Evolutionary conservation across 2,797 vertebrate species (phyloP).

Genomic region (Menidia menidia): DNA sequence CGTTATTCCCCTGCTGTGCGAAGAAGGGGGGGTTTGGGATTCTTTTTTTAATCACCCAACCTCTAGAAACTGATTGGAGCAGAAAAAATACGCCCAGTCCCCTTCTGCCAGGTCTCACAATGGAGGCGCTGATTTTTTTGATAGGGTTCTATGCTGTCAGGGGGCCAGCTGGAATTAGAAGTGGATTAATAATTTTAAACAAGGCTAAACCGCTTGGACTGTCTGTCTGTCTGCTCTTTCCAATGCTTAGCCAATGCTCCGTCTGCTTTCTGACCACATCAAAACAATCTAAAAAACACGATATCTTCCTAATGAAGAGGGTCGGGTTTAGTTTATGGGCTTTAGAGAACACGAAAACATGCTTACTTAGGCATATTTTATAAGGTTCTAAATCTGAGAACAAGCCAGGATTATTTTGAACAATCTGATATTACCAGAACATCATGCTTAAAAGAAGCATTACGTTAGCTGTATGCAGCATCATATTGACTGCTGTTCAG

Average conservation of each 20-base stretch:
- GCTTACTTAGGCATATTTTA: constrained; percentile 66
- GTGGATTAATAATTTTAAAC: constrained; percentile 88
- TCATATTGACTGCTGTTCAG: constrained; percentile 1
- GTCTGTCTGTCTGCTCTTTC: constrained; percentile 82
- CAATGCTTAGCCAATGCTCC: constrained; percentile 79
- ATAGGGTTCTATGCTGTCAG: constrained; percentile 78
- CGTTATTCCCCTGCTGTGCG: constrained; percentile 78
- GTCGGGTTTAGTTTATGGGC: constrained; percentile 60
- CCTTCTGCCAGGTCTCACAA: constrained; percentile 81
- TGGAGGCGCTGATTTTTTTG: constrained; percentile 81
- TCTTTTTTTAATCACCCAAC: constrained; percentile 79
- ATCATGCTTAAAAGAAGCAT: constrained; percentile 31
- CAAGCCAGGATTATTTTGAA: constrained; percentile 57
- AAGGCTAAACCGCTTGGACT: constrained; percentile 85
- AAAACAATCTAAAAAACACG: constrained; percentile 78
- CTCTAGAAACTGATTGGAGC: constrained; percentile 80
- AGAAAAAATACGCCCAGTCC: constrained; percentile 77
- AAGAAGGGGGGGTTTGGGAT: constrained; percentile 51
- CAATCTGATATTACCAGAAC: constrained; percentile 49
- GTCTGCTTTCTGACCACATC: constrained; percentile 78
- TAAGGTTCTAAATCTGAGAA: constrained; percentile 53
- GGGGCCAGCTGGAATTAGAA: constrained; percentile 84
- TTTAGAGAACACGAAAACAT: constrained; percentile 63
- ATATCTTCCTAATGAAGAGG: constrained; percentile 70
- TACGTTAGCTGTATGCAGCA: constrained; percentile 24